phyloP scores from a whole-genome alignment of 2,888 invertebrate genomes.

The Hyposoter dolosus region DNA sequence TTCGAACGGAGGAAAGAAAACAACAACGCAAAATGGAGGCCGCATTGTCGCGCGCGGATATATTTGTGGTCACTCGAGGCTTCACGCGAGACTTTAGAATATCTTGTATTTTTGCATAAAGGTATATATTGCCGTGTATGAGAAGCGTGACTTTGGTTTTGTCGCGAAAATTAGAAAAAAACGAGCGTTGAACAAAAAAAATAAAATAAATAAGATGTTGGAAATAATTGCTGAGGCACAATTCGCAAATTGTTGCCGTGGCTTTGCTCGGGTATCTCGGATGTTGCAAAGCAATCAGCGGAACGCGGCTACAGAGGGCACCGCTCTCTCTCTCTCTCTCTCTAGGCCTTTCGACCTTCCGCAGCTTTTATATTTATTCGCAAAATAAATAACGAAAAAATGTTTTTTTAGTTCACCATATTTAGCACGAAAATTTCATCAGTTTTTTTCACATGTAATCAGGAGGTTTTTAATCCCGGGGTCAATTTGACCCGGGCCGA shows the following conservation, averaged over 20 bases:
- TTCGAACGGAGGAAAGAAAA: neutral
- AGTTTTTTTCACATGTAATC: neutral
- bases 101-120: slow-evolving; percentile 12
- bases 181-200: slow-evolving; percentile 10
- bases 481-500: neutral
- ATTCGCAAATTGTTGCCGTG: slow-evolving; percentile 63
- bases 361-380: neutral
- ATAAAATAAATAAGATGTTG: slow-evolving; percentile 23
- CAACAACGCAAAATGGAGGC: slow-evolving; percentile 43
- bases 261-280: slow-evolving; percentile 55
- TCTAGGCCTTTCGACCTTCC: slow-evolving; percentile 18
- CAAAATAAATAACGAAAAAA: neutral
- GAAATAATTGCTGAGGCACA: slow-evolving; percentile 63
- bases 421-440: neutral
- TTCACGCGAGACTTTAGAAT: slow-evolving; percentile 10
- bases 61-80: slow-evolving; percentile 27
- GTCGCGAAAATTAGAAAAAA: slow-evolving; percentile 26
- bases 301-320: slow-evolving; percentile 39
- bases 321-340: slow-evolving; percentile 1
- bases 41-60: slow-evolving; percentile 54
- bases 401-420: no score
- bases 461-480: neutral
- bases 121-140: slow-evolving; percentile 30
- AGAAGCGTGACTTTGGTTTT: neutral
- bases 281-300: slow-evolving; percentile 72